These are phyloP conservation scores for Arrhopalites spinosus DNA, from an alignment of 2,888 invertebrate genomes.

Conservation along the genomic window DNA sequence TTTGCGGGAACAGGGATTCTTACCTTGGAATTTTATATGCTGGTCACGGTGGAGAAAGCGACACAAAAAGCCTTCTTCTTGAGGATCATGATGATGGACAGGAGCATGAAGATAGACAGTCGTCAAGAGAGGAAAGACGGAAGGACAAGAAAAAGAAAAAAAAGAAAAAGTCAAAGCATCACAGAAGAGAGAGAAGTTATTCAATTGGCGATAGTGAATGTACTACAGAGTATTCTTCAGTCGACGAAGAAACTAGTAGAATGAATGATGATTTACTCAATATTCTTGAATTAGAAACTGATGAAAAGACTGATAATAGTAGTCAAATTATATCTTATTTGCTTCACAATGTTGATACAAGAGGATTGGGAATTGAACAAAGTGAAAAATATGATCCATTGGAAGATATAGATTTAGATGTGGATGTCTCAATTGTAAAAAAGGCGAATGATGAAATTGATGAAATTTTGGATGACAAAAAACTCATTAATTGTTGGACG, in stretches of 20 bases:
- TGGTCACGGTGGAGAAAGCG: slow-evolving; percentile 7
- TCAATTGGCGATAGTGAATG: not conserved
- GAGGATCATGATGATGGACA: slow-evolving; percentile 22
- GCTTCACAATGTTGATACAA: not conserved
- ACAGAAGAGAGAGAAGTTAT: not conserved
- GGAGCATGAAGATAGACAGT: no score
- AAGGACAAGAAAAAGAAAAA: not conserved
- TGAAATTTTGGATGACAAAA: not conserved
- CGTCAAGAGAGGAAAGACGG: no score
- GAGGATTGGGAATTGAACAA: not conserved
- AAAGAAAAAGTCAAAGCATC: no score
- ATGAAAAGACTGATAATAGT: slow-evolving; percentile 18
- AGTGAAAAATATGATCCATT: slow-evolving; percentile 33
- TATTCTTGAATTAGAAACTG: not conserved
- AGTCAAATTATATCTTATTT: slow-evolving; percentile 12
- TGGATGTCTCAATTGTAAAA: no score
- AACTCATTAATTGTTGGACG: not conserved
- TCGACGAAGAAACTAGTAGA: not conserved
- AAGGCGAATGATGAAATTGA: no score
- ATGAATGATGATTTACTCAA: not conserved
- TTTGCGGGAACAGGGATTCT: no score
- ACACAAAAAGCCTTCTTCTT: not conserved
- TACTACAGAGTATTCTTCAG: not conserved
- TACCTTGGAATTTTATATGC: not conserved
- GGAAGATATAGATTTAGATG: slow-evolving; percentile 4